A percentile compares a stretch with the other conserved stretches of the same genome.
Conservation (phyloP, 2,797 vertebrate species). For the Sphaeramia orbicularis region DNA sequence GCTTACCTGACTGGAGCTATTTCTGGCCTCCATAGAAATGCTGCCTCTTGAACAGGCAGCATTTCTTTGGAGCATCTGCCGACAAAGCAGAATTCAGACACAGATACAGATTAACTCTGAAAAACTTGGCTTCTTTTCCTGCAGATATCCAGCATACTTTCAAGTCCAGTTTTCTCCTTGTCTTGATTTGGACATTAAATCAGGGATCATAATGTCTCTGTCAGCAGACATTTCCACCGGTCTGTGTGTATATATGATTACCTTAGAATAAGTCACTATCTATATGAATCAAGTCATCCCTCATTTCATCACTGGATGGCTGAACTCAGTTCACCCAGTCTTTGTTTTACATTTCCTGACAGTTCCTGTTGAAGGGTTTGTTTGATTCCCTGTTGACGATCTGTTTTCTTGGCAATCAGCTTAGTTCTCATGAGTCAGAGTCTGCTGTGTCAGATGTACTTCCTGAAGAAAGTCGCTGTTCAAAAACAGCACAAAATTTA, state of each 20-base stretch:
- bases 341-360: conserved; percentile 61
- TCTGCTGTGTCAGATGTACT: conserved; percentile 69
- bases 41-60: conserved; percentile 66
- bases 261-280: conserved; percentile 30
- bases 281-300: conserved; percentile 41
- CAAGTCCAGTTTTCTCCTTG: conserved; percentile 30
- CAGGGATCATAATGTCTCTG: conserved; percentile 29
- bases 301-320: conserved; percentile 51
- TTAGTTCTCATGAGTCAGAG: conserved; percentile 60
- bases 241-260: conserved; percentile 26
- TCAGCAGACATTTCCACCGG: conserved; percentile 46
- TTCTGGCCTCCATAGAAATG: conserved; percentile 72
- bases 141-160: conserved; percentile 31
- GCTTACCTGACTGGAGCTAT: conserved; percentile 80
- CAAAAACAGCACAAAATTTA: conserved; percentile 33
- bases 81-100: conserved; percentile 64
- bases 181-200: conserved; percentile 48
- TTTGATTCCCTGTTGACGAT: conserved; percentile 58
- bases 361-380: conserved; percentile 54
- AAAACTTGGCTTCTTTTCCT: conserved; percentile 46
- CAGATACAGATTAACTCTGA: conserved; percentile 49
- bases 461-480: conserved; percentile 51
- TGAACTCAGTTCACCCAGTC: conserved; percentile 46
- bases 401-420: conserved; percentile 61
- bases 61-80: conserved; percentile 66